phyloP scores from a whole-genome alignment of 2,797 vertebrate genomes.

The Otolemur crassicaudatus region DNA sequence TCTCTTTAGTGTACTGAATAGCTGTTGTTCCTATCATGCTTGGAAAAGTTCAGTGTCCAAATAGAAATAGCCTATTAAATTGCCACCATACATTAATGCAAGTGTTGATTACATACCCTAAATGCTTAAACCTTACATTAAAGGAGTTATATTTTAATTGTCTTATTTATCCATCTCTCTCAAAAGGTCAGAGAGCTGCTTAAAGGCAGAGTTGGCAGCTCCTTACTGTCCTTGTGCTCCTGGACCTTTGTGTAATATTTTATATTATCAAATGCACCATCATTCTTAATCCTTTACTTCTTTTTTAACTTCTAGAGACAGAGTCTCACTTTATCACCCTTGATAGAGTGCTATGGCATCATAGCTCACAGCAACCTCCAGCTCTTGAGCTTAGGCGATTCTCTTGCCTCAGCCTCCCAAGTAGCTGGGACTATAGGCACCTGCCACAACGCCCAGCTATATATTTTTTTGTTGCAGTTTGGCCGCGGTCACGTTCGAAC shows the following conservation, averaged over 20 bases:
- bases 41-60: constrained; percentile 44
- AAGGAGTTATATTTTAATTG: constrained; percentile 16
- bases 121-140: not conserved
- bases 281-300: not conserved
- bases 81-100: not conserved
- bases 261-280: not conserved
- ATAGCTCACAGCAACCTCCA: too few relatives aligned
- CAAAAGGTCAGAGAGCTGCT: not conserved
- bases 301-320: not conserved
- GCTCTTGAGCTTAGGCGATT: too few relatives aligned
- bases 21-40: not conserved
- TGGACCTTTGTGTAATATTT: constrained; percentile 27
- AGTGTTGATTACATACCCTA: not conserved
- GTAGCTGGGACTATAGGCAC: too few relatives aligned
- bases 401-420: too few relatives aligned
- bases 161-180: not conserved
- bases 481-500: too few relatives aligned
- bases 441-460: too few relatives aligned
- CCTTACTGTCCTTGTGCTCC: not conserved
- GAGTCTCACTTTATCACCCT: too few relatives aligned
- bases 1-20: not conserved
- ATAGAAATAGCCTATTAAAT: constrained; percentile 26
- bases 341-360: too few relatives aligned
- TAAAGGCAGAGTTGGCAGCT: not conserved
- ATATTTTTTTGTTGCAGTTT: too few relatives aligned